phyloP scores from a whole-genome alignment of 2,797 vertebrate species.

The Gymnothorax javanicus region DNA sequence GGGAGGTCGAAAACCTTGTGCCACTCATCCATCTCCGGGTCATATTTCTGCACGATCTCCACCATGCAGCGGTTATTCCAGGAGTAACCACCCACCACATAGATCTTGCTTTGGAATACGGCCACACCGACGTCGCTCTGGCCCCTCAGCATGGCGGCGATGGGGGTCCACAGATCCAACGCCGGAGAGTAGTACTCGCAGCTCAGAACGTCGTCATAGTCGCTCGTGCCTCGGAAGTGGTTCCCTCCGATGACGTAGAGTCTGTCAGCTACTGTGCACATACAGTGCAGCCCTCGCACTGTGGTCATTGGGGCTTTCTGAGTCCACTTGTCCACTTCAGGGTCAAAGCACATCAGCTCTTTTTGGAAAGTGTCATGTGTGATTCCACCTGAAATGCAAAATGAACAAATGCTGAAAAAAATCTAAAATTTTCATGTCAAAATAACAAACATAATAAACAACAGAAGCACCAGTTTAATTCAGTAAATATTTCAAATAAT shows the following conservation, averaged over 20 bases:
- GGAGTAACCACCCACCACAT: constrained; percentile 97
- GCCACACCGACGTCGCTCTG: constrained; percentile 97
- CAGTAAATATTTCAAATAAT: not conserved
- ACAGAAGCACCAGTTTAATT: not conserved
- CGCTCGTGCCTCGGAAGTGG: constrained; percentile 95
- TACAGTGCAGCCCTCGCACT: constrained; percentile 94
- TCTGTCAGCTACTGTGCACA: constrained; percentile 96
- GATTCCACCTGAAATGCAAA: constrained; percentile 84
- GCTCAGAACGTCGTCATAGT: constrained; percentile 97
- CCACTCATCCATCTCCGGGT: constrained; percentile 97
- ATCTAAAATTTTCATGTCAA: not conserved
- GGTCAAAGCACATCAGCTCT: constrained; percentile 98
- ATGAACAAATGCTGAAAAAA: not conserved
- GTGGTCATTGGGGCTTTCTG: constrained; percentile 98
- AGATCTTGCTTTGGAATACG: constrained; percentile 96
- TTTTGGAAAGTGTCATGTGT: constrained; percentile 99
- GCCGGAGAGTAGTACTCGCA: constrained; percentile 97
- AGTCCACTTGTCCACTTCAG: constrained; percentile 95
- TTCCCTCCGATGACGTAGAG: constrained; percentile 97
- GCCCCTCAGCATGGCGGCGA: constrained; percentile 94
- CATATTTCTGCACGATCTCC: constrained; percentile 98
- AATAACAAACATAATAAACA: not conserved
- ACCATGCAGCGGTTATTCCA: constrained; percentile 99
- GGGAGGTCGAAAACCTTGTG: constrained; percentile 98
- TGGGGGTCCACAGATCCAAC: constrained; percentile 95